phyloP scores from a whole-genome alignment of 2,888 invertebrate genomes.

The Drosophila meridiana region DNA sequence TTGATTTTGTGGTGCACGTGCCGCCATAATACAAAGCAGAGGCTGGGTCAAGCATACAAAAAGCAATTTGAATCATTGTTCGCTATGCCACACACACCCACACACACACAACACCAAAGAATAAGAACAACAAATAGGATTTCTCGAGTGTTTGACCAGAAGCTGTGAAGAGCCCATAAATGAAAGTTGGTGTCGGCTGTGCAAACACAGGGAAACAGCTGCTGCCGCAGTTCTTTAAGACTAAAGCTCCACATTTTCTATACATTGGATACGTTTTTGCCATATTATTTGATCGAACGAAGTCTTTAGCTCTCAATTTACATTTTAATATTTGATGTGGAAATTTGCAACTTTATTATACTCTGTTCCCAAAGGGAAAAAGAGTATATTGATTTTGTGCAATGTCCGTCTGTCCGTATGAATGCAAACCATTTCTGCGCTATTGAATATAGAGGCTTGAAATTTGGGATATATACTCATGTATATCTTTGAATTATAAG shows the following conservation, averaged over 20 bases:
- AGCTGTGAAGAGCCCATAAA: conserved; percentile 3
- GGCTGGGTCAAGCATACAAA: conserved; percentile 17
- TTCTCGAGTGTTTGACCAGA: conserved; percentile 9
- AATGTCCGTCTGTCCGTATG: no score
- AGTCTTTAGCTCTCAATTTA: not conserved
- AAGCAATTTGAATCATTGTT: conserved; percentile 59
- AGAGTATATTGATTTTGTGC: no score
- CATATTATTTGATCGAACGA: not conserved
- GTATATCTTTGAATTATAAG: no score
- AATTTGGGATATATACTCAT: no score
- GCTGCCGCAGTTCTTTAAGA: not conserved
- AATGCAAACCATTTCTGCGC: no score
- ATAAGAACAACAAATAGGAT: conserved; percentile 6
- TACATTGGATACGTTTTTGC: not conserved
- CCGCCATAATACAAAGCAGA: conserved; percentile 15
- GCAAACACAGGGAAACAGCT: not conserved
- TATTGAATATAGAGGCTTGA: no score
- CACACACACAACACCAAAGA: not conserved
- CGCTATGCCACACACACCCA: not conserved
- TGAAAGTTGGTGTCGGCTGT: conserved; percentile 4
- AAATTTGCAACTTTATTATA: not conserved
- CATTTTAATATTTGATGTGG: not conserved
- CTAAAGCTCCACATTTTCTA: not conserved
- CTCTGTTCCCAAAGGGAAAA: no score
- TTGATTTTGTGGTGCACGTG: conserved; percentile 29